Evolutionary conservation across 1,140 invertebrate species (phyloP).

Genomic region (Cheumatopsyche charites): DNA sequence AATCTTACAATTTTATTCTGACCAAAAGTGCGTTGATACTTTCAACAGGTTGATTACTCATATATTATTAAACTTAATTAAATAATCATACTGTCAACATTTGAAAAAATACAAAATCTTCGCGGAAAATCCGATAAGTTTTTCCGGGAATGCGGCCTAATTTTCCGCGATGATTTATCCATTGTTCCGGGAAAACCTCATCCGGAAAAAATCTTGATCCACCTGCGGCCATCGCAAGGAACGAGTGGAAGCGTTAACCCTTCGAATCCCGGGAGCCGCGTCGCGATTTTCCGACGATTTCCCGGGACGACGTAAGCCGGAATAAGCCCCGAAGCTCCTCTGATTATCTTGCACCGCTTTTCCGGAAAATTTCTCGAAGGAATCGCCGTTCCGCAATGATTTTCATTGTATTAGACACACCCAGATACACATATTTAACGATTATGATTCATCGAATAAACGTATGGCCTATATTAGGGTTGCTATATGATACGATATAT

Average conservation of each 20-base stretch:
- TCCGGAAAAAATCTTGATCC: background rate
- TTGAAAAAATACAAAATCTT: too few species aligned
- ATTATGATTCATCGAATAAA: background rate
- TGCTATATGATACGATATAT: too few species aligned
- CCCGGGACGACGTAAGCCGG: conserved; percentile 3
- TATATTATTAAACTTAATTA: too few species aligned
- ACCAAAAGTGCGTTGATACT: too few species aligned
- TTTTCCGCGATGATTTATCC: background rate
- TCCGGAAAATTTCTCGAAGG: conserved; percentile 2
- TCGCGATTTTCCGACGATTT: conserved; percentile 13
- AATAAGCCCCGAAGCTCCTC: background rate
- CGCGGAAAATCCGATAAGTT: background rate
- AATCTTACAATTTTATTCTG: too few species aligned
- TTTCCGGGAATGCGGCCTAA: background rate
- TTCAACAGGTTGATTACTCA: too few species aligned
- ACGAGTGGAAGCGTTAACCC: background rate
- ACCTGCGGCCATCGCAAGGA: background rate
- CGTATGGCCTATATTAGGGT: too few species aligned
- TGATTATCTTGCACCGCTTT: background rate
- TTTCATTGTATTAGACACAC: background rate
- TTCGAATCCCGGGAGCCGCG: background rate
- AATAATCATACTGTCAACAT: too few species aligned
- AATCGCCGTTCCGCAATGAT: too few species aligned
- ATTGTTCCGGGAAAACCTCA: too few species aligned
- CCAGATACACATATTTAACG: background rate